A percentile compares a stretch with the other conserved stretches of the same genome.
Conservation (phyloP, 2,113 vertebrate genomes). For the Corythaixoides concolor region DNA sequence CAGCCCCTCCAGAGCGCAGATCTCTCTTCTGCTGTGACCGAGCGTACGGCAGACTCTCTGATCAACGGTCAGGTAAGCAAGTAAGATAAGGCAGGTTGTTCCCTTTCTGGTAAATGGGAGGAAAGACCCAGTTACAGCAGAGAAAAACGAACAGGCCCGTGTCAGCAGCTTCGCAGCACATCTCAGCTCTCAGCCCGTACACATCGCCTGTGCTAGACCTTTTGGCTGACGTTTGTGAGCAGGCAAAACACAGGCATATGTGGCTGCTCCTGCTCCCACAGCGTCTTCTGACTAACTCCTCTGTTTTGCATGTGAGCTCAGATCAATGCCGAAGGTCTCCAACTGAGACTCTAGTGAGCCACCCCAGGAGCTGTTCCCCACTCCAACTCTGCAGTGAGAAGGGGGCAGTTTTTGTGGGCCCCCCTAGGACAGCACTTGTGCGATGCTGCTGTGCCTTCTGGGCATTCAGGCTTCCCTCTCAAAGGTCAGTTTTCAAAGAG, state of each 20-base stretch:
- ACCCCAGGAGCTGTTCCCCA: not conserved
- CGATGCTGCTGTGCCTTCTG: not conserved
- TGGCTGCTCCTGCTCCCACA: not conserved
- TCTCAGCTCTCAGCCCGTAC: not conserved
- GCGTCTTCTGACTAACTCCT: not conserved
- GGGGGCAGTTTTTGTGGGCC: not conserved
- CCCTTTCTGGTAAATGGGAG: not conserved
- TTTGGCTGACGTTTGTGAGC: not conserved
- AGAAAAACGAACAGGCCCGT: rapidly evolving
- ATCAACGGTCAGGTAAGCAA: not conserved
- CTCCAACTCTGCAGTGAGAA: not conserved
- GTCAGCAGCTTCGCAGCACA: not conserved
- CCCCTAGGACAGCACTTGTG: not conserved
- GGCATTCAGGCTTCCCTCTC: not conserved
- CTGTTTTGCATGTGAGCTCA: not conserved
- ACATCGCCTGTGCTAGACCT: not conserved
- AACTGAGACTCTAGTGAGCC: not conserved
- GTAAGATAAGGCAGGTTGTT: not conserved
- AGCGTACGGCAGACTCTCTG: not conserved
- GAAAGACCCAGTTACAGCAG: not conserved
- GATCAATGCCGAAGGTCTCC: not conserved
- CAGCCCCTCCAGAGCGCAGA: not conserved
- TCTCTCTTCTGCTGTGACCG: not conserved
- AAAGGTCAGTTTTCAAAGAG: not conserved
- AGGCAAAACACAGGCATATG: not conserved